Conservation (phyloP, 2,797 vertebrate species). For the Aeoliscus strigatus region DNA sequence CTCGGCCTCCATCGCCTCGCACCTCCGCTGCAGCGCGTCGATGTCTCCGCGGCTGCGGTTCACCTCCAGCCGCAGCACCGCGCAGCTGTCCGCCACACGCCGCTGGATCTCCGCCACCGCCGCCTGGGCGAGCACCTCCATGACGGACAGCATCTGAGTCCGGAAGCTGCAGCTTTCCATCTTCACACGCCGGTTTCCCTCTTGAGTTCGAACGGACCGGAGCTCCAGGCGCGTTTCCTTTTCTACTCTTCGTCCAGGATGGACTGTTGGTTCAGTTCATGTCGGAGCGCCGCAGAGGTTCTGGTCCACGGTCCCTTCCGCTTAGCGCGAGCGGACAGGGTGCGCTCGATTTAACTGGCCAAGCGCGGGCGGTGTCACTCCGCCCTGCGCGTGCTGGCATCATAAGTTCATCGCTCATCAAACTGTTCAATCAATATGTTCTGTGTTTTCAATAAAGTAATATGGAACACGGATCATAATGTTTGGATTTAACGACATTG, state of each 20-base stretch:
- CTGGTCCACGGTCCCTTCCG: too few species aligned
- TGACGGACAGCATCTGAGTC: constrained; percentile 67
- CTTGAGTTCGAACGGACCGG: too few species aligned
- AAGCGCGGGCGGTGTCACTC: neutral
- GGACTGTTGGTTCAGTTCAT: rapidly evolving
- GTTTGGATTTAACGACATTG: rapidly evolving
- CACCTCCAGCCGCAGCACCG: constrained; percentile 65
- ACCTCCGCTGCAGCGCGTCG: constrained; percentile 62
- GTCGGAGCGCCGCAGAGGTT: neutral
- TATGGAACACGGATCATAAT: too few species aligned
- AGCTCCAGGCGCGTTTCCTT: neutral
- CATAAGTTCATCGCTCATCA: neutral
- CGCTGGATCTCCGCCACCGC: constrained; percentile 70
- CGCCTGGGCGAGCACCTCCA: constrained; percentile 70
- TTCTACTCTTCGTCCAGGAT: too few species aligned
- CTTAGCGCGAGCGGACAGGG: neutral
- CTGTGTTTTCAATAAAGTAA: too few species aligned
- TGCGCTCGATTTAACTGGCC: neutral
- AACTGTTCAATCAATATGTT: too few species aligned
- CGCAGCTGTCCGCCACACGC: constrained; percentile 70
- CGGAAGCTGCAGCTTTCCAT: constrained; percentile 67
- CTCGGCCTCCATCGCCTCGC: constrained; percentile 66
- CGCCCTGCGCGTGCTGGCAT: rapidly evolving
- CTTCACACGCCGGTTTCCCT: too few species aligned
- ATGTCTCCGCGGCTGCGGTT: constrained; percentile 68